Percentiles rank a stretch among this genome's conserved stretches.
Evolutionary conservation across 2,888 invertebrate genomes (phyloP).

Genomic region (Scotopteryx bipunctaria): DNA sequence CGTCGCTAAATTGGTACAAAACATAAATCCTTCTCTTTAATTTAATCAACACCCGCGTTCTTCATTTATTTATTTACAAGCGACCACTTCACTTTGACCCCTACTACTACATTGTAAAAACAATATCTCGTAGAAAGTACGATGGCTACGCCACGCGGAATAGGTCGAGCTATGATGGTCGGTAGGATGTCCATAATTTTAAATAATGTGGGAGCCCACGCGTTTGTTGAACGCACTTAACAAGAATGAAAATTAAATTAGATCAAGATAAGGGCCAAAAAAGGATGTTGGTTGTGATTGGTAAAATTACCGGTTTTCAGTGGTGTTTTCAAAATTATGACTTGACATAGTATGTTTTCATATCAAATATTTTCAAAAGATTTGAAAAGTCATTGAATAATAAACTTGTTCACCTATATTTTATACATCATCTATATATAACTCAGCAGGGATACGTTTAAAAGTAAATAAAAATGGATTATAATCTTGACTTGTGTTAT

Average conservation of each 20-base stretch:
- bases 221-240: constrained; percentile 53
- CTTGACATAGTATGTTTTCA: not conserved
- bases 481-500: too few relatives aligned
- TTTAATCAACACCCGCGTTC: constrained; percentile 78
- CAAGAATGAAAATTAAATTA: constrained; percentile 55
- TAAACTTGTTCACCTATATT: not conserved
- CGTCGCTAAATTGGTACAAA: constrained; percentile 77
- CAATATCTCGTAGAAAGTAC: constrained; percentile 34
- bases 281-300: constrained; percentile 33
- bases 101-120: constrained; percentile 42
- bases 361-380: too few relatives aligned
- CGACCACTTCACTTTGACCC: constrained; percentile 55
- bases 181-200: constrained; percentile 62
- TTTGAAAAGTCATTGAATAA: too few relatives aligned
- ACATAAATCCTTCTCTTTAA: constrained; percentile 79
- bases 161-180: constrained; percentile 45
- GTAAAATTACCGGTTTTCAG: constrained; percentile 19
- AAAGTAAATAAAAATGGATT: not conserved
- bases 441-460: not conserved
- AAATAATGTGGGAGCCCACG: constrained; percentile 66
- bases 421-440: not conserved
- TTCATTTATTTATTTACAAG: constrained; percentile 57
- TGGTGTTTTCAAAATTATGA: not conserved
- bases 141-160: constrained; percentile 26
- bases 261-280: constrained; percentile 45